Conservation (phyloP, 2,888 invertebrate species). For the Sialis lutaria region DNA sequence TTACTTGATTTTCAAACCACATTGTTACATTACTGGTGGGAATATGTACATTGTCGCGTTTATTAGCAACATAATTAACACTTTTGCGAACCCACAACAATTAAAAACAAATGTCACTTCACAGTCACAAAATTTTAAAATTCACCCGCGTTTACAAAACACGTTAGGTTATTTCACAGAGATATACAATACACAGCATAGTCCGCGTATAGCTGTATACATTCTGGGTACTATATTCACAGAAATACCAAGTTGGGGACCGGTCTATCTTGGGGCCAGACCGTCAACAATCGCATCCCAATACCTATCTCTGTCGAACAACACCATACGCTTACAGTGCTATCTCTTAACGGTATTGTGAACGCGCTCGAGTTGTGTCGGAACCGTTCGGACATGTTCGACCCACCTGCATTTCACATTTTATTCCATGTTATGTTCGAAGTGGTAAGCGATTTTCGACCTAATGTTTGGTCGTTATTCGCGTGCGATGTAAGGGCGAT, state of each 20-base stretch:
- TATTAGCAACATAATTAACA: conserved; percentile 15
- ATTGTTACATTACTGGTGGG: conserved; percentile 23
- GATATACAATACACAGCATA: conserved; percentile 1
- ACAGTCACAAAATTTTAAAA: not conserved
- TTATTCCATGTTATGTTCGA: not conserved
- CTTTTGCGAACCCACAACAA: conserved; percentile 1
- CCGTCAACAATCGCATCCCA: no score
- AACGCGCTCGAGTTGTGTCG: conserved; percentile 20
- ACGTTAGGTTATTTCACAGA: not conserved
- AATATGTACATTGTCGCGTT: conserved; percentile 24
- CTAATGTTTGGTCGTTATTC: no score
- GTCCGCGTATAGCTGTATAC: conserved; percentile 1
- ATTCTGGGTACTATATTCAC: not conserved
- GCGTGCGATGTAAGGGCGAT: no score
- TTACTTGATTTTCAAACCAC: conserved; percentile 29
- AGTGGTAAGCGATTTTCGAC: no score
- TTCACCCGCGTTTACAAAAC: conserved; percentile 1
- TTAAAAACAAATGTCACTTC: not conserved
- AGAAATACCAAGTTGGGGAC: no score
- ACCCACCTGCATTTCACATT: conserved; percentile 35
- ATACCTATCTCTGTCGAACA: no score
- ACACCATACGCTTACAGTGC: no score
- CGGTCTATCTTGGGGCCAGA: no score
- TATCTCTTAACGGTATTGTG: conserved; percentile 7
- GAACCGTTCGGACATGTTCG: conserved; percentile 22